Conservation (phyloP, 1,140 invertebrate species). For the Solenopsis invicta region DNA sequence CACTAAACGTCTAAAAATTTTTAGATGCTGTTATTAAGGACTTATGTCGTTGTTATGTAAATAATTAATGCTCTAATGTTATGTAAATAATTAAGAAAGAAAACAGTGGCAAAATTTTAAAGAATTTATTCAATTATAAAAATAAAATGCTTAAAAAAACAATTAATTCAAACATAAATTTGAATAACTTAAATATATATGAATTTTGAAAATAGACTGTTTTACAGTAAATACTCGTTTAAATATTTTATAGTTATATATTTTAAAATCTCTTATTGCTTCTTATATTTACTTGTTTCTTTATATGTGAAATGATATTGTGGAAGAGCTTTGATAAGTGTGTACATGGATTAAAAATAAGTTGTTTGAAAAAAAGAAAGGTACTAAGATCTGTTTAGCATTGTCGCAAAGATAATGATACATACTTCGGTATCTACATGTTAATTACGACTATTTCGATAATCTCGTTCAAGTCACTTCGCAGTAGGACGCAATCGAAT, state of each 20-base stretch:
- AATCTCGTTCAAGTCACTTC: constrained; percentile 38
- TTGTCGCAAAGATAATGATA: not conserved
- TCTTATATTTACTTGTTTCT: not conserved
- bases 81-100: not conserved
- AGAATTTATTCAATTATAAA: not conserved
- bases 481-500: constrained; percentile 39
- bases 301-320: not conserved
- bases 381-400: not conserved
- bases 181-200: not conserved
- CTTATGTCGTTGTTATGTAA: not conserved
- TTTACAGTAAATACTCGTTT: not conserved
- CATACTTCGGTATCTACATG: not conserved
- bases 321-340: constrained; percentile 14
- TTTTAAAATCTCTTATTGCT: not conserved
- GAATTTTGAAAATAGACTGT: not conserved
- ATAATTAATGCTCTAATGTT: not conserved
- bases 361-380: not conserved
- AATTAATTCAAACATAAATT: not conserved
- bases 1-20: not conserved
- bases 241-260: not conserved
- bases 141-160: not conserved
- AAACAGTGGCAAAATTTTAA: not conserved
- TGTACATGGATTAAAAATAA: not conserved
- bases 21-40: not conserved
- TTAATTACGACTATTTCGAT: constrained; percentile 35